Conservation (phyloP, 2,113 vertebrate species). For the Halichoerus grypus region DNA sequence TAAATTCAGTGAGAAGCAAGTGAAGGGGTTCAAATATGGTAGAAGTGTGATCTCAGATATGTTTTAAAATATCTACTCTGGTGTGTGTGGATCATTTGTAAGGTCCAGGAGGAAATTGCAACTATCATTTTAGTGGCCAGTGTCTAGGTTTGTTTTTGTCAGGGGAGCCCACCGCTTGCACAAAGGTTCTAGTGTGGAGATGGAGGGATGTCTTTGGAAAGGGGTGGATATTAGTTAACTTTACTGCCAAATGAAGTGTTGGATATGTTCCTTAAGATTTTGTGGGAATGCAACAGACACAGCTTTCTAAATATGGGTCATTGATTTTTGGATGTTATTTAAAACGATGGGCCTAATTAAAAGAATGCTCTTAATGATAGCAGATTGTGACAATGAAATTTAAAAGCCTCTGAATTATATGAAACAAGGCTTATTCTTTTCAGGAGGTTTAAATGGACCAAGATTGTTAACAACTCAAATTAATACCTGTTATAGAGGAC, state of each 20-base stretch:
- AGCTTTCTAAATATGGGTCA: background rate
- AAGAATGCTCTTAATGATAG: background rate
- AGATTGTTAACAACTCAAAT: background rate
- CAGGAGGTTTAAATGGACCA: background rate
- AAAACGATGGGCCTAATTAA: background rate
- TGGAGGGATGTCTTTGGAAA: background rate
- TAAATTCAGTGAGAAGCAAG: background rate
- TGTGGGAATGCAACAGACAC: background rate
- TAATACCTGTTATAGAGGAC: background rate
- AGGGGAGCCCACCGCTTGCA: background rate
- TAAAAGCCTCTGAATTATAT: background rate
- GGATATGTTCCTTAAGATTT: background rate
- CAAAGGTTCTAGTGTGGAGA: background rate
- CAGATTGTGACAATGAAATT: background rate
- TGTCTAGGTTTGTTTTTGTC: background rate
- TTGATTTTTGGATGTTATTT: background rate
- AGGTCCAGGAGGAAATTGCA: background rate
- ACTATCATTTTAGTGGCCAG: background rate
- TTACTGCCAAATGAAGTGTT: background rate
- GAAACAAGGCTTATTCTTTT: background rate
- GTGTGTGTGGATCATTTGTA: background rate
- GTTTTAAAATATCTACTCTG: background rate
- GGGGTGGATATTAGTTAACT: background rate
- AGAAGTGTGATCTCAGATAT: background rate
- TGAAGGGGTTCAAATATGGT: background rate